Conservation (phyloP, 2,797 vertebrate species). For the Gambelia wislizenii region DNA sequence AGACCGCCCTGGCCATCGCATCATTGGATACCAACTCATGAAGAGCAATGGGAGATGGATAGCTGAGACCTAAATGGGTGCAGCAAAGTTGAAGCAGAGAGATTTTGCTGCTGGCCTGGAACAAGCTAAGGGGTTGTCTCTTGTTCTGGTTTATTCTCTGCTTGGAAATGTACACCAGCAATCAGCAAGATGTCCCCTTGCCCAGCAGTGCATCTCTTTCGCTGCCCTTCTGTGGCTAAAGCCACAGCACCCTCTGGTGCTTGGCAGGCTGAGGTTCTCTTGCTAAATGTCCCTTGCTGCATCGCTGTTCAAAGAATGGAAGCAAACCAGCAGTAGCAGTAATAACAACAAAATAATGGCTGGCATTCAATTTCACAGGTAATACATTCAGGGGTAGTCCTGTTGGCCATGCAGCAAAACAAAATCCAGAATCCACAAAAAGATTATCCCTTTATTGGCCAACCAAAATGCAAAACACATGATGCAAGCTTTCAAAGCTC, state of each 20-base stretch:
- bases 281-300: neutral
- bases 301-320: neutral
- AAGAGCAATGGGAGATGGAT: neutral
- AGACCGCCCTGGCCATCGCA: neutral
- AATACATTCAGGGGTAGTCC: too few species aligned
- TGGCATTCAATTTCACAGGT: too few species aligned
- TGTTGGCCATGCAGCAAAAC: too few species aligned
- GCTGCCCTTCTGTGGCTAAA: neutral
- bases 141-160: neutral
- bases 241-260: slow-evolving; percentile 8
- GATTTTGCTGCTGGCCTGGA: too few species aligned
- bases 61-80: neutral
- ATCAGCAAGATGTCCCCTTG: too few species aligned
- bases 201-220: too few species aligned
- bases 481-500: too few species aligned
- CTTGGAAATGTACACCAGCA: neutral
- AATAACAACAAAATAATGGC: too few species aligned
- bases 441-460: too few species aligned
- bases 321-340: neutral
- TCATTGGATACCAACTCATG: neutral
- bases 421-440: too few species aligned
- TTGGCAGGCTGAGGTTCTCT: neutral
- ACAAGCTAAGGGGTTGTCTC: too few species aligned
- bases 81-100: neutral
- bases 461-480: too few species aligned